Conservation (phyloP, 2,888 invertebrate genomes). For the Melitaea athalia region DNA sequence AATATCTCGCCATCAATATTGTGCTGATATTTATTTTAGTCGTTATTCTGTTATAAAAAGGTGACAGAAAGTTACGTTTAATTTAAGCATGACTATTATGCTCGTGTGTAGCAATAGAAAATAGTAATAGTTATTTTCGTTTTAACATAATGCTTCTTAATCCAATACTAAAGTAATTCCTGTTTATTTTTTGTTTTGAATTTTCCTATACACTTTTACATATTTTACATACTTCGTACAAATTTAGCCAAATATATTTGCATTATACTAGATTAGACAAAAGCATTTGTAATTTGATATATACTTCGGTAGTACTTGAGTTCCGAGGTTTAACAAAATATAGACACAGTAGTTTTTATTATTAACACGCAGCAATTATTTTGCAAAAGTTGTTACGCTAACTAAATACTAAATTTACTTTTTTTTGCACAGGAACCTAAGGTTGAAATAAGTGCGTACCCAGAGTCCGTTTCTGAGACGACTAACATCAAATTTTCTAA, state of each 20-base stretch:
- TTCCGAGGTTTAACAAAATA: slow-evolving; percentile 15
- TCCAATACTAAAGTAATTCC: background rate
- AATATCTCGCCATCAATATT: background rate
- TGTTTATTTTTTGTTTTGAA: background rate
- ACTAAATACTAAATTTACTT: background rate
- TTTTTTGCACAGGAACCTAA: slow-evolving; percentile 57
- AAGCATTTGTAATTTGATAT: slow-evolving; percentile 18
- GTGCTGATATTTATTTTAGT: background rate
- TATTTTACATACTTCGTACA: too few species aligned
- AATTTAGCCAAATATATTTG: slow-evolving; percentile 20
- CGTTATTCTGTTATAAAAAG: background rate
- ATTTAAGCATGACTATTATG: slow-evolving; percentile 14
- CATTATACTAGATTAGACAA: slow-evolving; percentile 22
- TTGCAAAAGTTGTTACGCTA: background rate
- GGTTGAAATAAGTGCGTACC: slow-evolving; percentile 70
- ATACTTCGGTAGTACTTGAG: slow-evolving; percentile 26
- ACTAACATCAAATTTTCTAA: slow-evolving; percentile 57
- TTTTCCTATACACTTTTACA: background rate
- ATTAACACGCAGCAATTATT: background rate
- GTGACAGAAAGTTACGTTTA: slow-evolving; percentile 7
- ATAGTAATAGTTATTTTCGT: slow-evolving; percentile 3
- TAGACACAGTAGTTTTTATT: slow-evolving; percentile 32
- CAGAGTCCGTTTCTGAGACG: slow-evolving; percentile 65
- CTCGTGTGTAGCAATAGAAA: slow-evolving; percentile 8
- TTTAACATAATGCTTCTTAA: slow-evolving; percentile 10